Evolutionary conservation across 2,888 invertebrate genomes (phyloP), one percentile per base, ranked within the genome.

Genomic region (Lepidocyrtinus sp.): DNA sequence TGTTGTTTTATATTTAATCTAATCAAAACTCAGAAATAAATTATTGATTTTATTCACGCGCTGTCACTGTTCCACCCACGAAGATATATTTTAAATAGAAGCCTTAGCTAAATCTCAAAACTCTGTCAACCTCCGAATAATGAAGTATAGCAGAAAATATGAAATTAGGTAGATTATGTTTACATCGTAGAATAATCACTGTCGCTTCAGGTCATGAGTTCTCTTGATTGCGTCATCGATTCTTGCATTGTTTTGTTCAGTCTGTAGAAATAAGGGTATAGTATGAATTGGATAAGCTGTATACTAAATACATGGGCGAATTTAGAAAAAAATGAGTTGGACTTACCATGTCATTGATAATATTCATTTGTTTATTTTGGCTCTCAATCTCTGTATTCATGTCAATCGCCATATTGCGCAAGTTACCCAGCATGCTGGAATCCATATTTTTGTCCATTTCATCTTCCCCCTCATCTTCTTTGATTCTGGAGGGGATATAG

Each of bases 361-460:
- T 61, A 72, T 76, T 76, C 69, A 81, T 75, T 64, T 81, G 81
- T 36, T 81, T 76, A 45, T 68, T 81, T 69, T 81, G 81, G 24
- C 76, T 76, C 21, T 68, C 76, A 46, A 81, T 76, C 73, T 81
- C 81, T 1, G 76, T 72, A 27, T 81, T 76, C 81, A 81, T 81
- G 63, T 81, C 81, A 15, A 81, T 81, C 1, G 81, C 81, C 81
- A 81, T 81, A 24, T 81, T 81, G 15, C 72, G 36, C 55, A 81
- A 63, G 25, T 81, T 81, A 1, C 71, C 72, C 55, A 81, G 46
- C 74, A 81, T 76, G 61, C 62, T 72, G 12, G 75, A 75, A 17
- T 73, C 81, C 81, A 81, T 76, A 21, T 81, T 81, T 17, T 76
- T 70, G 36, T 81, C 81, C 81, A 81, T 81, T 55, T 70, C 65